Conservation (phyloP, 2,113 vertebrate species). For the Heterochromis multidens region DNA sequence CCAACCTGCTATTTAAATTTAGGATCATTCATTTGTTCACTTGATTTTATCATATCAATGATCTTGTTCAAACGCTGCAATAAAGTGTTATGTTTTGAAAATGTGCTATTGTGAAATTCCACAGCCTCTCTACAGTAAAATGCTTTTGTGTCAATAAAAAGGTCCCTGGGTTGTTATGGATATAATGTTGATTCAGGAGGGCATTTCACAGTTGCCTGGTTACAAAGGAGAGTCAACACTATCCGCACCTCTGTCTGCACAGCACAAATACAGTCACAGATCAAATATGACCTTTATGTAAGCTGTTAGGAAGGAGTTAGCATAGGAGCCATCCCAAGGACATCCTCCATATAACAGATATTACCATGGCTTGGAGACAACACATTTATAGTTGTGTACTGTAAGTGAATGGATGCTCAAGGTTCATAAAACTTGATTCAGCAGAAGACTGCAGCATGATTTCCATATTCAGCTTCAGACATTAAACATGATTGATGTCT, state of each 20-base stretch:
- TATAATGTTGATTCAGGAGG: slow-evolving; percentile 10
- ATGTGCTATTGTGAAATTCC: background rate
- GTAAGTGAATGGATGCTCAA: background rate
- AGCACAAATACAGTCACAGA: slow-evolving; percentile 42
- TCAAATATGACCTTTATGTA: slow-evolving; percentile 60
- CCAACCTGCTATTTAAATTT: background rate
- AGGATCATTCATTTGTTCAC: background rate
- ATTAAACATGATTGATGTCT: background rate
- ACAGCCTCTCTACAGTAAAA: background rate
- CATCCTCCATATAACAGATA: slow-evolving; percentile 15
- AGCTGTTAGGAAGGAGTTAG: slow-evolving; percentile 3
- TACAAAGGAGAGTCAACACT: slow-evolving; percentile 49
- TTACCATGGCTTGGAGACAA: background rate
- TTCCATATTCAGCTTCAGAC: background rate
- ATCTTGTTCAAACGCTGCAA: slow-evolving; percentile 35
- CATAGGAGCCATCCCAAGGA: slow-evolving; percentile 10
- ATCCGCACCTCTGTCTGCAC: slow-evolving; percentile 7
- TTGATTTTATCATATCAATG: slow-evolving; percentile 1
- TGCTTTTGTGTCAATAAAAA: background rate
- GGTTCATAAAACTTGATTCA: background rate
- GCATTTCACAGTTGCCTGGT: slow-evolving; percentile 44
- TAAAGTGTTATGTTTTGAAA: slow-evolving; percentile 54
- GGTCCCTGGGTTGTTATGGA: slow-evolving; percentile 1
- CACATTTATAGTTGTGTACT: background rate
- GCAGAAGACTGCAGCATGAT: background rate